phyloP scores from a whole-genome alignment of 2,113 vertebrate species.

The Hiodon tergisus region DNA sequence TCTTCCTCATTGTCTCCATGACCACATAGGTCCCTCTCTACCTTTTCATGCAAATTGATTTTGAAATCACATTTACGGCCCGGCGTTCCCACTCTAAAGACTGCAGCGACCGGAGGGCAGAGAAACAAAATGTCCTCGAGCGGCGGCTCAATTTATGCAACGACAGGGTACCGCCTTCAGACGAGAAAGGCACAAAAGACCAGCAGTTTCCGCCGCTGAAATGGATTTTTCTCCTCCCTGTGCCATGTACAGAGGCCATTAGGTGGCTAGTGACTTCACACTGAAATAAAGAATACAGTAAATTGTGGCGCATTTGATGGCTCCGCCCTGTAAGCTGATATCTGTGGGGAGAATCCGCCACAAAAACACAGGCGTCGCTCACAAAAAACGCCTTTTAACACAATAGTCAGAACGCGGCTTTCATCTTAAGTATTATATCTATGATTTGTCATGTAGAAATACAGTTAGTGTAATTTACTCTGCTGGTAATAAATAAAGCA shows the following conservation, averaged over 20 bases:
- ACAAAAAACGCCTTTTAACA: not conserved
- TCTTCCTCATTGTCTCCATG: conserved; percentile 31
- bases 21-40: conserved; percentile 24
- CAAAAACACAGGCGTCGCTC: not conserved
- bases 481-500: no score
- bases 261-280: not conserved
- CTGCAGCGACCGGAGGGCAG: conserved; percentile 19
- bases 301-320: not conserved
- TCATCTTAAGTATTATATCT: not conserved
- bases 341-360: not conserved
- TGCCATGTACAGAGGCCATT: not conserved
- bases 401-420: not conserved
- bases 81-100: conserved; percentile 19
- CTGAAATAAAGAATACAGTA: not conserved
- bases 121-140: conserved; percentile 24
- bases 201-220: not conserved
- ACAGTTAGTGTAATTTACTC: no score
- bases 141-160: conserved; percentile 8
- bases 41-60: conserved; percentile 36
- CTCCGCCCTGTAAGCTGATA: not conserved
- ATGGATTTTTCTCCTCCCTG: not conserved
- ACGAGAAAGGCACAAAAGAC: not conserved
- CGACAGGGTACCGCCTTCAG: not conserved
- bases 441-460: no score
- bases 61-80: conserved; percentile 36